phyloP scores from a whole-genome alignment of 2,113 vertebrate genomes.

The Patagioenas fasciata region DNA sequence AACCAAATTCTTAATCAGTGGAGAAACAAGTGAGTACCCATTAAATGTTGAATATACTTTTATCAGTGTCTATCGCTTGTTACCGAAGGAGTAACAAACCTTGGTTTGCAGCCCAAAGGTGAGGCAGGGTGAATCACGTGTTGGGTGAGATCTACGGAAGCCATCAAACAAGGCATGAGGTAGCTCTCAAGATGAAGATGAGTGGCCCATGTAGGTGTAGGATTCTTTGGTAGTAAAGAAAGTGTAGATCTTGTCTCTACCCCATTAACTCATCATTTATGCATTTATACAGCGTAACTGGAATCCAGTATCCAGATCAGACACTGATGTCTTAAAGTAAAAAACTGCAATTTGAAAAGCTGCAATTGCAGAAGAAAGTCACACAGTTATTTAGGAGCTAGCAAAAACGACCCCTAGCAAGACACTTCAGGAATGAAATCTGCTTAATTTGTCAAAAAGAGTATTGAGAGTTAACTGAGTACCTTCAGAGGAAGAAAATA shows the following conservation, averaged over 20 bases:
- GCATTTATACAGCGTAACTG: not conserved
- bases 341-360: not conserved
- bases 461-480: not conserved
- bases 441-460: not conserved
- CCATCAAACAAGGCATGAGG: not conserved
- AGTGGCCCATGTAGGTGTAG: not conserved
- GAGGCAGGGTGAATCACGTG: not conserved
- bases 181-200: not conserved
- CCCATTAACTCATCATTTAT: not conserved
- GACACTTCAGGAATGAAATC: not conserved
- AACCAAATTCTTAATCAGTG: not conserved
- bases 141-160: not conserved
- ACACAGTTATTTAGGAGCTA: not conserved
- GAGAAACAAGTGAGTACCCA: not conserved
- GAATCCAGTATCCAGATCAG: not conserved
- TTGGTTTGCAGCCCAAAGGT: not conserved
- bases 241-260: not conserved
- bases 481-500: not conserved
- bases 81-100: not conserved
- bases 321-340: fast-evolving
- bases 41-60: not conserved
- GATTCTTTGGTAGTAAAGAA: not conserved
- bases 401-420: not conserved
- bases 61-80: not conserved
- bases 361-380: not conserved